Conservation (phyloP, 1,140 invertebrate species). For the Drosophila leontia region DNA sequence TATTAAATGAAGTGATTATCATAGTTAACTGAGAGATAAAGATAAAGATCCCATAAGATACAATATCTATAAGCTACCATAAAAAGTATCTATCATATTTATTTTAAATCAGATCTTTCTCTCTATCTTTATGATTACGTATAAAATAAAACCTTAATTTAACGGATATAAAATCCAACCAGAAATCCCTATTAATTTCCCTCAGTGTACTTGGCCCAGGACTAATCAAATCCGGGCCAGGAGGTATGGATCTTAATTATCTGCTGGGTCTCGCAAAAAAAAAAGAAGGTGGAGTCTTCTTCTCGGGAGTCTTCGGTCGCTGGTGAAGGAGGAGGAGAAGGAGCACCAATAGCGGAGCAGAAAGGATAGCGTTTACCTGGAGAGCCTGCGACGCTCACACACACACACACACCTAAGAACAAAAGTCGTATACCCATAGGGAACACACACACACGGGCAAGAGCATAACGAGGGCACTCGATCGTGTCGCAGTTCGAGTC, state of each 20-base stretch:
- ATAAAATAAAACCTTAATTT: not conserved
- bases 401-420: slow-evolving; percentile 10
- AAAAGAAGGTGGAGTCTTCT: slow-evolving; percentile 62
- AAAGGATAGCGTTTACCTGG: slow-evolving; percentile 61
- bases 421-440: slow-evolving; percentile 3
- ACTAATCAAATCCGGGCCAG: not conserved
- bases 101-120: too few relatives aligned
- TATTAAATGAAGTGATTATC: not conserved
- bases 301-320: slow-evolving; percentile 31
- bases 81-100: too few relatives aligned
- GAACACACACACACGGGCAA: slow-evolving; percentile 33
- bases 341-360: slow-evolving; percentile 60
- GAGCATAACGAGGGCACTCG: slow-evolving; percentile 79
- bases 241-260: not conserved
- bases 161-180: fast-evolving
- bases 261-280: not conserved
- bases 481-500: slow-evolving; percentile 77
- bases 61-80: too few relatives aligned
- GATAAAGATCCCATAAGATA: not conserved
- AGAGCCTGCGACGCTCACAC: slow-evolving; percentile 23
- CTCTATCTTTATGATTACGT: not conserved
- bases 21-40: not conserved
- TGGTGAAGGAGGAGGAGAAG: slow-evolving; percentile 1
- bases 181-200: not conserved
- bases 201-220: not conserved